Evolutionary conservation across 2,888 invertebrate species (phyloP).

Genomic region (Macrosiphum euphorbiae): DNA sequence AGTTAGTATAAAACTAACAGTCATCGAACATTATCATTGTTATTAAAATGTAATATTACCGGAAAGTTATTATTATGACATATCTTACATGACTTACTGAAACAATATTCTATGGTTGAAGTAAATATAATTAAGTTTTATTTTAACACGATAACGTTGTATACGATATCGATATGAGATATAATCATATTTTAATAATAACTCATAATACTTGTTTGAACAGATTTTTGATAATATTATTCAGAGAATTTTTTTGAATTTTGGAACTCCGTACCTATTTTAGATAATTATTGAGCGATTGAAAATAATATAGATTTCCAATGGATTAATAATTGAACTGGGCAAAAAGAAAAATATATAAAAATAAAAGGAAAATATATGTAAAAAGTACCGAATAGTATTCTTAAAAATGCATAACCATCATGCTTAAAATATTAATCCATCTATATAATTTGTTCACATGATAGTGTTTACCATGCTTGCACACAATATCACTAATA

Average conservation of each 20-base stretch:
- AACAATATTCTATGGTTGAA: neutral
- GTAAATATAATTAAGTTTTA: neutral
- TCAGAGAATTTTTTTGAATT: neutral
- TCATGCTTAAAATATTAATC: neutral
- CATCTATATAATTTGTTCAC: neutral
- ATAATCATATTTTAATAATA: too few relatives aligned
- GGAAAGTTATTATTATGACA: neutral
- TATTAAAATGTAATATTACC: neutral
- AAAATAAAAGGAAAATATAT: neutral
- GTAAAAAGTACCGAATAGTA: neutral
- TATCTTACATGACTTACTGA: neutral
- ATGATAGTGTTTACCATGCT: neutral
- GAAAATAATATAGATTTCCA: neutral
- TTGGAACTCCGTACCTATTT: neutral
- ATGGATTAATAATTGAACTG: neutral
- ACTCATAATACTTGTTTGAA: neutral
- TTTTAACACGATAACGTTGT: neutral
- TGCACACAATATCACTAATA: neutral
- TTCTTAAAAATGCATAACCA: neutral
- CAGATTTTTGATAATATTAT: neutral
- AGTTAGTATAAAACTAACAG: neutral
- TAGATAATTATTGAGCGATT: neutral
- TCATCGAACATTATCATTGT: neutral
- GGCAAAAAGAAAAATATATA: neutral
- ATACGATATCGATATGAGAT: neutral